Base-by-base conservation (phyloP, 2,113 vertebrate genomes). In the Nestor notabilis region DNA sequence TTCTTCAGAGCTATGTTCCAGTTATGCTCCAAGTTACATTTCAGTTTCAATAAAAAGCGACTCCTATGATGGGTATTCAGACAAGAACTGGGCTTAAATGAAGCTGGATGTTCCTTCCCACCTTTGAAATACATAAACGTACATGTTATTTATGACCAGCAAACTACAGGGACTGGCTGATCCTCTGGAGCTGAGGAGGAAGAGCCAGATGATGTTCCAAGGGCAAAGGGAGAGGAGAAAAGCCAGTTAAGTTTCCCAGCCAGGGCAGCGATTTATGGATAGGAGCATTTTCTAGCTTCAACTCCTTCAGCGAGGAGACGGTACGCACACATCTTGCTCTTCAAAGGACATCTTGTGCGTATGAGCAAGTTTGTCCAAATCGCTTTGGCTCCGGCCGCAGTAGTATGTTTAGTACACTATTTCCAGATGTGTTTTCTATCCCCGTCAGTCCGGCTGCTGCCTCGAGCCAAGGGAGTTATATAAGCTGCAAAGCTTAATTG, bases 341-440 rank as follows among this genome's bases (percentile, higher is more conserved):
- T 93, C 93, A 95, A 90, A 97, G 92, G 82, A 94, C 92, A 93
- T 88, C 85, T 83, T 83, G 79, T 88, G 88, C 64, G 1, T 81
- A 77, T 53, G 90, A 96, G 95, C 55, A 88, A 63, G 82, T 76
- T n/a, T 58, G 82, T 96, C 95, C 93, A 69, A 29, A 68, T 46
- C 0, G 2, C 27, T 82, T 56, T 92, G 90, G 95, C 94, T 91
- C 37, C 1, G 4, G 88, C 83, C 2, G 0, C 0, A 0, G 64
- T 39, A 76, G 83, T 47, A 12, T 72, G 87, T 63, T 89, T 12
- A 52, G 86, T 35, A 46, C 76, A 65, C 89, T 10, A 46, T 64
- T 97, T 97, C 97, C 95, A 97, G 97, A 95, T 97, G 95, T 97
- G 95, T 44, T 46, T 39, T 69, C 56, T 35, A 63, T 63, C 95